Percentiles rank a stretch among this genome's conserved stretches.
phyloP scores from a whole-genome alignment of 2,797 vertebrate genomes.

The Rhincodon typus region DNA sequence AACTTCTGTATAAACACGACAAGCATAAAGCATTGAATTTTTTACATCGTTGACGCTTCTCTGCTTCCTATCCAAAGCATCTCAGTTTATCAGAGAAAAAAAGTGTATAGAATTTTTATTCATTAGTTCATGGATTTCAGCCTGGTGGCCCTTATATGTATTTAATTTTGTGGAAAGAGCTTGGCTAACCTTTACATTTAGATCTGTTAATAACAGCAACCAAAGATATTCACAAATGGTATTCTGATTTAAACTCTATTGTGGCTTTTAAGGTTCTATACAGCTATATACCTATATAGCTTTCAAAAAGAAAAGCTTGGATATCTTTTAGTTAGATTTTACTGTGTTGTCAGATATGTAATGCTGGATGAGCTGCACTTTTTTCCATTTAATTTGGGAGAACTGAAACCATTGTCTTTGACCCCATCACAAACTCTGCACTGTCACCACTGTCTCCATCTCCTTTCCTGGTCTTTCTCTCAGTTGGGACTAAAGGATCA shows the following conservation, averaged over 20 bases:
- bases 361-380: background rate
- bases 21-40: background rate
- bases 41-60: background rate
- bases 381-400: background rate
- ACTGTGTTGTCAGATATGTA: background rate
- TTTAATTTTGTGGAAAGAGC: background rate
- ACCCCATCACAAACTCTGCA: background rate
- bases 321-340: background rate
- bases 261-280: background rate
- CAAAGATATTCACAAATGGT: background rate
- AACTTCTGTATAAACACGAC: background rate
- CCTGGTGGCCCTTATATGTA: background rate
- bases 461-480: background rate
- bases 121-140: background rate
- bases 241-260: background rate
- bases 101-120: background rate
- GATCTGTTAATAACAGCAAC: background rate
- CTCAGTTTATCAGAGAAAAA: background rate
- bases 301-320: background rate
- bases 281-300: background rate
- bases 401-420: background rate
- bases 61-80: background rate
- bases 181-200: background rate
- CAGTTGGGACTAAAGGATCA: background rate
- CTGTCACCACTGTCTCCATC: background rate